phyloP scores from a whole-genome alignment of 92 coral and sea anemone genomes.

The Parazoanthus swiftii region DNA sequence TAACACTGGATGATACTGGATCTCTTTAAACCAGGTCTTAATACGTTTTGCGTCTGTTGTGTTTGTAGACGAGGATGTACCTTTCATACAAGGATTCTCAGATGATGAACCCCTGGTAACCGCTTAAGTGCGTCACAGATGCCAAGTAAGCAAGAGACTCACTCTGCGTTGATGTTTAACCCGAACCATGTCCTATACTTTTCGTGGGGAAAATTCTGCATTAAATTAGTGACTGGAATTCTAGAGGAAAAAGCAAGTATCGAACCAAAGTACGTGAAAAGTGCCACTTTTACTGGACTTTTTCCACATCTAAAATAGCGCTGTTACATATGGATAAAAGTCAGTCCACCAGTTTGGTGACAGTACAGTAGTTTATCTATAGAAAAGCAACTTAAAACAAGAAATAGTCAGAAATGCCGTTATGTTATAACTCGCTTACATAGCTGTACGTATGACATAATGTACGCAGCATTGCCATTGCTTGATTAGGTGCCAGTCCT shows the following conservation, averaged over 20 bases:
- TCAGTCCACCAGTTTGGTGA: background rate
- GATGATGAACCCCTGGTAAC: conserved; percentile 97
- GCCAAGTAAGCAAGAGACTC: background rate
- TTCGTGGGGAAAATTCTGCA: background rate
- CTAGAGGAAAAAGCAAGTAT: background rate
- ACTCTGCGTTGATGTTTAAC: background rate
- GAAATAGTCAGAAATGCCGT: background rate
- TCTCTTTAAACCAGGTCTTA: too few species aligned
- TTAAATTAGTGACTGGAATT: background rate
- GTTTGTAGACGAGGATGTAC: conserved; percentile 76
- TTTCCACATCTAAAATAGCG: background rate
- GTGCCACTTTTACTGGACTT: background rate
- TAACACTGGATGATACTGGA: background rate
- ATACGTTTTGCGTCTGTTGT: background rate
- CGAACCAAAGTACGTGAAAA: conserved; percentile 10
- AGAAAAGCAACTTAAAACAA: background rate
- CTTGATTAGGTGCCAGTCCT: background rate
- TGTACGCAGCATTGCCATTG: background rate
- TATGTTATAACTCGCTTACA: background rate
- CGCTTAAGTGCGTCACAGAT: conserved; percentile 54
- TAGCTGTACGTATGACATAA: background rate
- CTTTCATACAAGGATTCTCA: conserved; percentile 88
- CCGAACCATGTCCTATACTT: too few species aligned
- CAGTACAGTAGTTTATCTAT: background rate
- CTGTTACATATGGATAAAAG: background rate